Evolutionary conservation across 2,113 vertebrate genomes (phyloP).

Genomic region (Climacteris rufus): DNA sequence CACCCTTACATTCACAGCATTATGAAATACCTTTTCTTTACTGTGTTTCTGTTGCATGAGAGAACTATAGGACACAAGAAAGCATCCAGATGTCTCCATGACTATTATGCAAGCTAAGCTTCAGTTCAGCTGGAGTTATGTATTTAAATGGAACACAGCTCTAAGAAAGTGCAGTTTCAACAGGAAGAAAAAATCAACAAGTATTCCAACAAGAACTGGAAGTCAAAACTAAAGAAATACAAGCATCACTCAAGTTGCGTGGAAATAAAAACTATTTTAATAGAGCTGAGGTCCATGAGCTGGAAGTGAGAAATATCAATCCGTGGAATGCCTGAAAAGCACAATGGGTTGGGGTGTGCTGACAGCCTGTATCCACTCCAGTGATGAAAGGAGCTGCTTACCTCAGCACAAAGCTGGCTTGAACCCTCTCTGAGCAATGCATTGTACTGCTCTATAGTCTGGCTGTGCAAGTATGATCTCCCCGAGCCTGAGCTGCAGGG

Average conservation of each 20-base stretch:
- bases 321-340: not conserved
- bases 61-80: not conserved
- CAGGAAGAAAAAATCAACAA: not conserved
- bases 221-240: not conserved
- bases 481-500: not conserved
- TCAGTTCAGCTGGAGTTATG: fast-evolving
- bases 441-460: fast-evolving
- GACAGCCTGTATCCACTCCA: not conserved
- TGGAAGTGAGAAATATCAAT: not conserved
- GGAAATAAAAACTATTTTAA: not conserved
- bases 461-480: not conserved
- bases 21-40: not conserved
- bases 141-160: not conserved
- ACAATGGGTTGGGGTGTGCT: too few species aligned
- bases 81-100: not conserved
- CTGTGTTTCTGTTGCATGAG: not conserved
- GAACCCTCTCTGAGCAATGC: not conserved
- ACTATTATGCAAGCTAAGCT: not conserved
- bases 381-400: not conserved
- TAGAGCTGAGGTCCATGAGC: not conserved
- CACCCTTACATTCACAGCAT: not conserved
- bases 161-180: not conserved
- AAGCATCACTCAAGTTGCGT: not conserved
- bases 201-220: not conserved
- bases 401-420: not conserved